Base-by-base conservation (phyloP, 2,113 vertebrate species). In the Psittacula cyanocephala region DNA sequence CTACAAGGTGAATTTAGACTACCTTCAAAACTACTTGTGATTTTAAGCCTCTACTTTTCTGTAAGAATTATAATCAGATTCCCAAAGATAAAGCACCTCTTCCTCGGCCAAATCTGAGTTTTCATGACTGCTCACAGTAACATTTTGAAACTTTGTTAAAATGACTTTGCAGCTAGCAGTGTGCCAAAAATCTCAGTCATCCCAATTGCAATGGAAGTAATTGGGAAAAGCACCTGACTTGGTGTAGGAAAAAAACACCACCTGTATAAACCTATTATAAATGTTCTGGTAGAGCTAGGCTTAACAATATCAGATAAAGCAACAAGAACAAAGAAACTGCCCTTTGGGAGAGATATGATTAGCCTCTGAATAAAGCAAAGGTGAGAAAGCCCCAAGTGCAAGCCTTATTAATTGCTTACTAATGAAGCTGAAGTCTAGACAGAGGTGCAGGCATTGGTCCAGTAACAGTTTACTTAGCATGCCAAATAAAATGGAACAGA, bases 361-460 rank as follows among this genome's bases (percentile, higher is more conserved):
- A 91, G 28, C 71, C 46, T 70, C 79, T 50, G 35, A 88, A 86
- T 76, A 83, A 85, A 96, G 65, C 50, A 74, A 37, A 10, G 19
- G 57, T 76, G 67, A 81, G 59, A 89, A 95, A 86, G 68, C 86
- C 89, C 59, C 59, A 89, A 88, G 43, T 5, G 15, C 46, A 92
- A 92, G 44, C 47, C 62, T 86, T 92, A 91, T 87, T 93, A 93
- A 93, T 78, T 77, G 43, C 8, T 10, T 75, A 44, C 27, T 93
- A 90, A 95, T 81, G 75, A 83, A 94, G 55, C 79, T 89, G 69
- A 92, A 93, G 86, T 93, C 90, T 92, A 93, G 92, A 95, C 86
- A 79, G n/a, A 91, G 50, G 64, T 70, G 46, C 49, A 91, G 84
- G 81, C 78, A 83, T 33, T 52, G 29, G 23, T 93, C 88, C 88